These are phyloP conservation scores for Chiloscyllium punctatum DNA, from an alignment of 2,797 vertebrate species.

Conservation along the genomic window DNA sequence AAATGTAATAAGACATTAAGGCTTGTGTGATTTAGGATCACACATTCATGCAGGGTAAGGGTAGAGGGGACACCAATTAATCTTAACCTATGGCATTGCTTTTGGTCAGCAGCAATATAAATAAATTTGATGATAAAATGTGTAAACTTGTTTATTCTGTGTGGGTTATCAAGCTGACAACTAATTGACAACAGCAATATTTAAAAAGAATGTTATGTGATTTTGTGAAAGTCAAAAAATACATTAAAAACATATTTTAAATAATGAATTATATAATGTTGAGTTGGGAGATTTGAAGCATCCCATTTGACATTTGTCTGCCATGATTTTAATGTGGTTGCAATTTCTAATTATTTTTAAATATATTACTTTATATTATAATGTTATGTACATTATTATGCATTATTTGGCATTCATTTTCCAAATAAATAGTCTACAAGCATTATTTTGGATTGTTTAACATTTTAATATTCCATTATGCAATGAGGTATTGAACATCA, in stretches of 20 bases:
- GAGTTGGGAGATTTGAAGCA: neutral
- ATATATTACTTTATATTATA: neutral
- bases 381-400: too few relatives aligned
- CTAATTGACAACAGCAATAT: neutral
- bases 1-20: constrained; percentile 21
- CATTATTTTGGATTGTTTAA: neutral
- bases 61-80: neutral
- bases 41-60: neutral
- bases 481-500: neutral
- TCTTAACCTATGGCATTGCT: constrained; percentile 1
- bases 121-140: constrained; percentile 2
- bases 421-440: too few relatives aligned
- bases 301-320: neutral
- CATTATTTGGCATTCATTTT: neutral
- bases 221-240: neutral
- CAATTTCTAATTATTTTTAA: neutral
- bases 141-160: neutral
- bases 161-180: neutral
- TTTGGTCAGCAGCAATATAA: neutral
- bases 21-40: neutral
- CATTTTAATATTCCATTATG: constrained; percentile 1
- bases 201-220: neutral
- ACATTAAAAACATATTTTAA: constrained; percentile 5
- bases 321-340: neutral
- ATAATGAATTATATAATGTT: neutral